Evolutionary conservation across 2,113 vertebrate genomes (phyloP), one percentile per base, ranked within the genome.

Genomic region (Pelmatolapia mariae): DNA sequence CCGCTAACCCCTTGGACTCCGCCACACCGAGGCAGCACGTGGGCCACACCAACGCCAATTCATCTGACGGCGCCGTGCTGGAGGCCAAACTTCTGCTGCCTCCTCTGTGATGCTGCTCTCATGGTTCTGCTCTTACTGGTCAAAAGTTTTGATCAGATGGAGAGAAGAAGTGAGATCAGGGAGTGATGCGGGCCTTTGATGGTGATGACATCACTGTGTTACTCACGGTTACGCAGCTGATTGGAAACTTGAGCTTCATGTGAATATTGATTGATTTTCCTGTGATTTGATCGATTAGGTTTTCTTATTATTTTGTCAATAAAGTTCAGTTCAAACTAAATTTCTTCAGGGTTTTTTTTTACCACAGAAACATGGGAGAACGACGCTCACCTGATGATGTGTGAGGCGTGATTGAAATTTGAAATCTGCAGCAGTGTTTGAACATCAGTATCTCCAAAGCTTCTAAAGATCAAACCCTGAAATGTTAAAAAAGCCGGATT

Each of bases 71-170:
- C 5, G 12, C 78, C 10, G 6, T 29, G n/a, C 38, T 47, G 1
- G 73, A 86, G 22, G 16, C 29, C 3, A 61, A 80, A 61, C 22
- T 12, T 26, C 31, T 80, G 68, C 56, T 71, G 81, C 45, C 26
- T 76, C 83, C 66, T 15, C 47, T 54, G 24, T 84, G 87, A 88
- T 36, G 83, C 63, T 45, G 43, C 15, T 63, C 29, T n/a, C 13
- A 2, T 73, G 38, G 12, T 45, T 52, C 19, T 18, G 5, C 52
- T 29, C 68, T 68, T 1, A 47, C 24, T 19, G 71, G 10, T 13
- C 10, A 50, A 78, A 76, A 16, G 1, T 19, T 76, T 50, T 31
- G 15, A 50, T 31, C 26, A 18, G 40, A 29, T 50, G 43, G 63
- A 78, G 1, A 31, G 43, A 50, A 19, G 26, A 19, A 6, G 11